Percentiles rank a stretch among this genome's conserved stretches.
phyloP scores from a whole-genome alignment of 2,113 vertebrate species.

The Maccullochella peelii region DNA sequence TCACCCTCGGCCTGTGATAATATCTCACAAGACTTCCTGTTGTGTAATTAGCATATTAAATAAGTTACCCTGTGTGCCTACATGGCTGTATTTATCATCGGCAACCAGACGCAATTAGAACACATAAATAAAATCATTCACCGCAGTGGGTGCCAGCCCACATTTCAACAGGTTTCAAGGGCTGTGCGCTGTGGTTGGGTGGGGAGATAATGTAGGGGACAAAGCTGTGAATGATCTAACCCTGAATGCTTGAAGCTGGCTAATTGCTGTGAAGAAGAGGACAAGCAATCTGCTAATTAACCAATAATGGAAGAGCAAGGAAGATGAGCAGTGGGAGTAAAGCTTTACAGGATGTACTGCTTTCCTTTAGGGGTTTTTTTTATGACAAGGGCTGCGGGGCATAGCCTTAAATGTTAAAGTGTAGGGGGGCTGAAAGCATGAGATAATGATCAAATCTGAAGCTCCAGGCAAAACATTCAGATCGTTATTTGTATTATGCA shows the following conservation, averaged over 20 bases:
- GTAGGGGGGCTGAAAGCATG: neutral
- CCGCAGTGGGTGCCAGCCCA: constrained; percentile 44
- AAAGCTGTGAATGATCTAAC: constrained; percentile 66
- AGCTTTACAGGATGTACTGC: constrained; percentile 40
- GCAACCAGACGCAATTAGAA: constrained; percentile 76
- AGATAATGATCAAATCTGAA: constrained; percentile 43
- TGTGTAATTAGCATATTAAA: constrained; percentile 79
- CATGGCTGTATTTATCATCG: constrained; percentile 69
- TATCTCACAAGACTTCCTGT: constrained; percentile 64
- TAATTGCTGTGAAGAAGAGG: constrained; percentile 73
- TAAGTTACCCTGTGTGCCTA: constrained; percentile 56
- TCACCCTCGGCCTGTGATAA: constrained; percentile 35
- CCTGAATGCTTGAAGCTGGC: constrained; percentile 60
- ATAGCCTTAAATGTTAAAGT: constrained; percentile 25
- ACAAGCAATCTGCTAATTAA: constrained; percentile 74
- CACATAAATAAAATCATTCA: constrained; percentile 71
- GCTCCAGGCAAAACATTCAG: neutral
- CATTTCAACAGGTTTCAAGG: constrained; percentile 67
- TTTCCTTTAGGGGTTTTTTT: constrained; percentile 26
- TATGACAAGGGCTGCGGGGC: constrained; percentile 25
- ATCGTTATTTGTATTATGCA: constrained; percentile 22
- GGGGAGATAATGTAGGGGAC: constrained; percentile 58
- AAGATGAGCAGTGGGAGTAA: constrained; percentile 54
- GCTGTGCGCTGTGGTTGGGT: constrained; percentile 30
- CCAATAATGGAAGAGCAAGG: constrained; percentile 62